These are phyloP conservation scores for Malthinus flaveolus DNA, from an alignment of 2,888 invertebrate genomes.

Conservation along the genomic window DNA sequence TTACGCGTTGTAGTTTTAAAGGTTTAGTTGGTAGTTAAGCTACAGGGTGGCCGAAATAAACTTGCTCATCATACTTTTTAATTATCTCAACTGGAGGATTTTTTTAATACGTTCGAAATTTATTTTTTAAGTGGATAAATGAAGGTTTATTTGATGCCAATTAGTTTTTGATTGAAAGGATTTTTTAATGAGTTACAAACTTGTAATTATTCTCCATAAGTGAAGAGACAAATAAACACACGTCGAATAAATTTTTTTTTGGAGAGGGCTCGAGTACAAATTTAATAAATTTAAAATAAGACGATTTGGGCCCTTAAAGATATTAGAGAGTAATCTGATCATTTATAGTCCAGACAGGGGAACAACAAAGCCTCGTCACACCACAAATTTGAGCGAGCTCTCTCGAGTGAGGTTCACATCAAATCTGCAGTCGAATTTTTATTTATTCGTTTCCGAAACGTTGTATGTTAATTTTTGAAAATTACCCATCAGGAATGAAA, in stretches of 20 bases:
- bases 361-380: conserved; percentile 39
- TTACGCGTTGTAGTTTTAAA: conserved; percentile 19
- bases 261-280: not conserved
- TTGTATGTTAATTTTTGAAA: no score
- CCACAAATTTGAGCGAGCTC: conserved; percentile 41
- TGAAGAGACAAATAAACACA: no score
- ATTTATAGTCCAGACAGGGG: conserved; percentile 24
- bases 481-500: no score
- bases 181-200: conserved; percentile 15
- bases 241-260: not conserved
- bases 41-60: conserved; percentile 37
- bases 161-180: conserved; percentile 15
- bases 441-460: not conserved
- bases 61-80: conserved; percentile 36
- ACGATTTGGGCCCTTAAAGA: conserved; percentile 17
- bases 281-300: not conserved
- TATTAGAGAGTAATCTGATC: conserved; percentile 26
- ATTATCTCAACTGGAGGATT: conserved; percentile 22
- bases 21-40: not conserved
- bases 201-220: no score
- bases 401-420: conserved; percentile 36
- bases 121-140: conserved; percentile 25
- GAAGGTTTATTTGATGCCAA: conserved; percentile 24
- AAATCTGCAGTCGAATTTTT: conserved; percentile 34
- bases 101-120: conserved; percentile 17